Evolutionary conservation across 2,888 invertebrate species (phyloP), one percentile per base, ranked within the genome.

Genomic region (Tubulanus polymorphus): DNA sequence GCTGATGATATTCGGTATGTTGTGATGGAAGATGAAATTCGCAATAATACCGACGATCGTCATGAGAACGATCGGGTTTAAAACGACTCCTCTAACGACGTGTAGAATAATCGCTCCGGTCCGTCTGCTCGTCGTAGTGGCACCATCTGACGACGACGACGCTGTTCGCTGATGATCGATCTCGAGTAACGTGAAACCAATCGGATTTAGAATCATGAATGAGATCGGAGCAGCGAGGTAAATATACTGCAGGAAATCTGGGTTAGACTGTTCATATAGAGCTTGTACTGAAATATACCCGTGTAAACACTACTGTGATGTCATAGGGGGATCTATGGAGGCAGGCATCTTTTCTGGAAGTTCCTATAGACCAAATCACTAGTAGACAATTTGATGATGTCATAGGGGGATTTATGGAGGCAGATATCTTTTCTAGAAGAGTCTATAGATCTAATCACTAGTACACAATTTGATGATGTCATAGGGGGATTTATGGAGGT

Each of bases 161-260:
- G 47, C 48, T 63, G 29, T 56, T 54, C 49, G 81, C 58, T 84
- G 83, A 70, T 85, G 87, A 59, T 85, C 83, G 47, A 93, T 85
- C 81, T 96, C 95, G 85, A 96, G 86, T 59, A 95, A 78, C 3
- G 92, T 82, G 78, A 95, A 91, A 25, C 91, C 91, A 63, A 95
- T 84, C 0, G 95, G 95, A 80, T 96, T 96, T 27, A 96, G 81
- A 67, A 95, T 87, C 1, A 91, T 90, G 60, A 96, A 81, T 41
- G 93, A 94, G 74, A 95, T 92, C 1, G 96, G 96, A 10, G 94
- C 93, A 85, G 95, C 87, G 51, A 96, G 82, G 76, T 95, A 96
- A 48, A 96, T 81, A 77, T 94, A 96, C 1, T 88, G 84, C 0
- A 91, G 86, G 81, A 91, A 95, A 70, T 94, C 91, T 0, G 93